Percentiles rank a stretch among this genome's conserved stretches.
These are phyloP conservation scores for Acropternis orthonyx DNA, from an alignment of 2,797 vertebrate species.

Conservation along the genomic window DNA sequence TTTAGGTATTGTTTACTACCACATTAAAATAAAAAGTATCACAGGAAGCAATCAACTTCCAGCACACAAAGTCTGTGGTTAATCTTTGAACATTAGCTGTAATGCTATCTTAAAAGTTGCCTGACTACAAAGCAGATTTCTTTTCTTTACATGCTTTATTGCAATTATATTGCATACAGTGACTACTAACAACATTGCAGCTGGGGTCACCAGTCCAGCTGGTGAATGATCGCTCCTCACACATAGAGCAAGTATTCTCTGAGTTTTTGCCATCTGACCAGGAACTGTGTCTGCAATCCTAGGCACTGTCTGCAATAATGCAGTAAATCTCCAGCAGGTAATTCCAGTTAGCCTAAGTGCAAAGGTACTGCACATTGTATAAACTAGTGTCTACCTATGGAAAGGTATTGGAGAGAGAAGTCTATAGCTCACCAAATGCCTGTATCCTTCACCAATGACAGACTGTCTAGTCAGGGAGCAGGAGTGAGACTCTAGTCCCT, in stretches of 20 bases:
- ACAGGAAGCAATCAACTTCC: neutral
- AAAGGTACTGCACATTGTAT: neutral
- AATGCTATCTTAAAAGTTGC: neutral
- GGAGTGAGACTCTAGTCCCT: neutral
- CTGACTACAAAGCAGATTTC: neutral
- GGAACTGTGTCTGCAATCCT: neutral
- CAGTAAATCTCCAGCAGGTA: neutral
- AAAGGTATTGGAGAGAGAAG: neutral
- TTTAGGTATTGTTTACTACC: conserved; percentile 8
- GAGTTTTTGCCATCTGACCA: neutral
- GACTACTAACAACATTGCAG: neutral
- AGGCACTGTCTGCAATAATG: neutral
- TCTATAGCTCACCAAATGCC: neutral
- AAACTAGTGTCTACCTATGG: neutral
- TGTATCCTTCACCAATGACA: neutral
- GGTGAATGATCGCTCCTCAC: neutral
- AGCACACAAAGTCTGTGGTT: neutral
- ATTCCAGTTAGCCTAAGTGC: neutral
- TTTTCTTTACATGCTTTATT: neutral
- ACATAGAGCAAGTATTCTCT: neutral
- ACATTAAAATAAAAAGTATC: neutral
- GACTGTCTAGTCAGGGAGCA: neutral
- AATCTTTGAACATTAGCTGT: neutral
- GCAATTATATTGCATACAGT: neutral
- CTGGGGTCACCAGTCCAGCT: neutral